phyloP scores from a whole-genome alignment of 1,140 invertebrate genomes.

The Thrips palmi region DNA sequence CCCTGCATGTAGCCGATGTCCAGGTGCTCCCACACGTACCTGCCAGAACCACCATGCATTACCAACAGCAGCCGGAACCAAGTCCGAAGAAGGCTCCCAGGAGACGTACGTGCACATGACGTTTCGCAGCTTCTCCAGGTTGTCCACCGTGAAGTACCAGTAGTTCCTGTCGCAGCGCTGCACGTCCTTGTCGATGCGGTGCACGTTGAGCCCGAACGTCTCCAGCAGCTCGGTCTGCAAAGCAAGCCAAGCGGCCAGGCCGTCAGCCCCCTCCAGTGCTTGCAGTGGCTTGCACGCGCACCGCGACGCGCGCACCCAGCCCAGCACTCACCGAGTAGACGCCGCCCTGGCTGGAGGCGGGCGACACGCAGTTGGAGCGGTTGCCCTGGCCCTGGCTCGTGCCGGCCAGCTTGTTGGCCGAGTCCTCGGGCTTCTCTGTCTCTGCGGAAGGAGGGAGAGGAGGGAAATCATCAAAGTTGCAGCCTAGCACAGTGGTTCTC shows the following conservation, averaged over 20 bases:
- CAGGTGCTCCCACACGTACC: conserved; percentile 86
- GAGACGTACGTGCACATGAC: conserved; percentile 82
- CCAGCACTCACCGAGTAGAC: conserved; percentile 56
- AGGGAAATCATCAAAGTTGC: no score
- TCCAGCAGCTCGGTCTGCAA: conserved; percentile 64
- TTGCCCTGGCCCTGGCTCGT: conserved; percentile 24
- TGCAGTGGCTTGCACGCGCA: not conserved
- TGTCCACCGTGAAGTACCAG: conserved; percentile 71
- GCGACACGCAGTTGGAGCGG: conserved; percentile 47
- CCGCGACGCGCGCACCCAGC: not conserved
- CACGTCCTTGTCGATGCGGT: conserved; percentile 92
- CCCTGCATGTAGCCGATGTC: conserved; percentile 81
- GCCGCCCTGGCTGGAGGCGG: conserved; percentile 68
- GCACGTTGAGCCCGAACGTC: conserved; percentile 73
- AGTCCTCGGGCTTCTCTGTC: conserved; percentile 20
- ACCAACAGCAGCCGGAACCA: not conserved
- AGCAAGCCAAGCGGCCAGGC: conserved; percentile 10
- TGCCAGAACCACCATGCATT: conserved; percentile 21
- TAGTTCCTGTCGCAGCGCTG: conserved; percentile 87
- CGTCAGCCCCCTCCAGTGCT: not conserved
- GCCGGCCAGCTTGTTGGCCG: conserved; percentile 23
- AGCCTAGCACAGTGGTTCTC: no score
- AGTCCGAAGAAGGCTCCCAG: not conserved
- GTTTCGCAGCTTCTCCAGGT: conserved; percentile 85
- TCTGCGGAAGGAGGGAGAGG: no score